These are phyloP conservation scores for Platysteira castanea DNA, from an alignment of 2,113 vertebrate genomes.

Conservation along the genomic window DNA sequence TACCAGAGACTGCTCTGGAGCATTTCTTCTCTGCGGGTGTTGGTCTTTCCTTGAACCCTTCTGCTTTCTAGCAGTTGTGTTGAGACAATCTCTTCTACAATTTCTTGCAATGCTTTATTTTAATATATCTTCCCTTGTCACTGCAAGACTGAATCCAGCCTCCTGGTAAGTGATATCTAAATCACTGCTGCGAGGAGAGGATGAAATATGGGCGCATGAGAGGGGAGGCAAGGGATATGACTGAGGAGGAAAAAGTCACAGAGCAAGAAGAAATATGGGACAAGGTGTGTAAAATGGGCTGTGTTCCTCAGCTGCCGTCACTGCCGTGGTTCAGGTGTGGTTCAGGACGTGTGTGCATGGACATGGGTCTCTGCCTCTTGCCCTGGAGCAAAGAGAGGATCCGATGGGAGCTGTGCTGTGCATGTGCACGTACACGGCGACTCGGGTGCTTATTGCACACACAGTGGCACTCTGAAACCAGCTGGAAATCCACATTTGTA, in stretches of 20 bases:
- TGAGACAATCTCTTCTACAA: neutral
- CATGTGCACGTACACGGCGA: fast-evolving
- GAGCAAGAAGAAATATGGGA: neutral
- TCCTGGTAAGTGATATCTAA: conserved; percentile 9
- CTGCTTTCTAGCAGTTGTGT: neutral
- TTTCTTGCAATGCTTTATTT: conserved; percentile 35
- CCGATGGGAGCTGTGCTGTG: neutral
- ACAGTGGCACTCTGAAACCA: neutral
- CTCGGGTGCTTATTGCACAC: fast-evolving
- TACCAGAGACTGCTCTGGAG: neutral
- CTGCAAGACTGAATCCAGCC: neutral
- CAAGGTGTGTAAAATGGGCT: neutral
- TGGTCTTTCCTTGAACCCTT: neutral
- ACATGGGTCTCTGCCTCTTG: neutral
- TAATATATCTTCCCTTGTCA: conserved; percentile 14
- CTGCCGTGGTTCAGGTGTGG: neutral
- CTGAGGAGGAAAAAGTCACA: neutral
- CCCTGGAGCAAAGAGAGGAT: fast-evolving
- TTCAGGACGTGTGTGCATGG: fast-evolving
- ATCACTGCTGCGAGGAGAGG: neutral
- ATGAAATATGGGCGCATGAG: neutral
- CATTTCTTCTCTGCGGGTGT: neutral
- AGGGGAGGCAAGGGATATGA: neutral
- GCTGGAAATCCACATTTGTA: neutral
- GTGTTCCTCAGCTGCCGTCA: neutral